Percentiles rank a stretch among this genome's conserved stretches.
phyloP scores from a whole-genome alignment of 2,797 vertebrate genomes.

The Dermochelys coriacea region DNA sequence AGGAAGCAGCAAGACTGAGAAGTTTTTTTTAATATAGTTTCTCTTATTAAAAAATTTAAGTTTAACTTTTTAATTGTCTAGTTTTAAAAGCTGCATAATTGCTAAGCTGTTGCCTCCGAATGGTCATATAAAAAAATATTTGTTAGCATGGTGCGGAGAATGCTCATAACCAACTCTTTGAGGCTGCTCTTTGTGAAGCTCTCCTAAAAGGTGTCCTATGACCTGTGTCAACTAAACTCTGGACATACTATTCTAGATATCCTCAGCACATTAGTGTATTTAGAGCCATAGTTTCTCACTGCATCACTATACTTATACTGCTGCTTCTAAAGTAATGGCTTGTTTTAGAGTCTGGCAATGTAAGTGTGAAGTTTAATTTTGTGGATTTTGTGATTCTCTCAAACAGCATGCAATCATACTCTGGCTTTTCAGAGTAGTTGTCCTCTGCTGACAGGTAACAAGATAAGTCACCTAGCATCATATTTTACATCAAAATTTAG shows the following conservation, averaged over 20 bases:
- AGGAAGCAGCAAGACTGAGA: neutral
- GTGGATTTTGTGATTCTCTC: neutral
- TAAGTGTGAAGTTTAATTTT: neutral
- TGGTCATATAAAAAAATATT: neutral
- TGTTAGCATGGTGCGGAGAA: neutral
- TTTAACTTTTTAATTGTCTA: neutral
- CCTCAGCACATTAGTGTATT: neutral
- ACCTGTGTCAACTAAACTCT: neutral
- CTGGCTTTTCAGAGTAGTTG: conserved; percentile 10
- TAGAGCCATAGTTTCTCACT: neutral
- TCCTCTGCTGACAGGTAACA: neutral
- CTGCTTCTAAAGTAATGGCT: conserved; percentile 4
- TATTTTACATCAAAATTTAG: neutral
- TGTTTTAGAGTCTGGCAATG: neutral
- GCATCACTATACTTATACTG: neutral
- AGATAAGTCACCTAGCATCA: neutral
- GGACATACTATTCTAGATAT: neutral
- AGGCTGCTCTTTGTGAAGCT: neutral
- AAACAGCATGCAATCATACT: neutral
- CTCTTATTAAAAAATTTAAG: neutral
- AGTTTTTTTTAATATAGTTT: neutral
- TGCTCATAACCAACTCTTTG: neutral
- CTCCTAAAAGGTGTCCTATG: neutral
- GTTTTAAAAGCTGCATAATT: neutral
- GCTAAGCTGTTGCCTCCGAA: neutral